Base-by-base conservation (phyloP, 2,113 vertebrate genomes). In the Pogonocichla stellata region DNA sequence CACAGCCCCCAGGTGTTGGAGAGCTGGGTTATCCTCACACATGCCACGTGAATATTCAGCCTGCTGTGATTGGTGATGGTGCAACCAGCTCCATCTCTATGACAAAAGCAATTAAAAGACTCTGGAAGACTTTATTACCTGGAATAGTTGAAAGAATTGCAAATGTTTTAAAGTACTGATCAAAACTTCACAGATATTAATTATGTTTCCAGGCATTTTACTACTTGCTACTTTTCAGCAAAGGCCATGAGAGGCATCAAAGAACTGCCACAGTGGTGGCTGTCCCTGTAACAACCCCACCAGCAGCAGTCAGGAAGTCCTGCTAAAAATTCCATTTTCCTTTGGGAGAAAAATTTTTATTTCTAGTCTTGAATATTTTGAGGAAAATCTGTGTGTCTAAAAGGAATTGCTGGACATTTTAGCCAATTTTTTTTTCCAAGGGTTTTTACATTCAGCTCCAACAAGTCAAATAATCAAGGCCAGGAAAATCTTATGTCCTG, bases 171-270 rank as follows among this genome's bases (percentile, higher is more conserved):
- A 95, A 70, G 43, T 28, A 80, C 31, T 25, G 70, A 95, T 88
- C 58, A 65, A 50, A 84, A 72, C 71, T 92, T 86, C 40, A 19
- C 19, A 43, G 12, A 18, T 51, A 65, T 79, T 93, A 95, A 90
- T 96, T 86, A 72, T 33, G 48, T 56, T 95, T 87, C 78, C 77
- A 86, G 77, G 77, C 67, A 51, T 75, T 96, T 92, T 28, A 5
- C 43, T 72, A 12, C 61, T 93, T 96, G 85, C 77, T 92, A 23
- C 57, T 81, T 83, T 71, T 86, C 90, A 95, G 80, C 82, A 70
- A 86, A 72, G 38, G 80, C 92, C 73, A 77, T 29, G 62, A 80
- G 83, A 94, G 42, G 71, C 80, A 83, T 61, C 88, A 80, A 78
- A 87, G 72, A 40, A 16, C 33, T 50, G 31, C n/a, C 69, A 33